Conservation (phyloP, 2,797 vertebrate species). For the Peromyscus eremicus region DNA sequence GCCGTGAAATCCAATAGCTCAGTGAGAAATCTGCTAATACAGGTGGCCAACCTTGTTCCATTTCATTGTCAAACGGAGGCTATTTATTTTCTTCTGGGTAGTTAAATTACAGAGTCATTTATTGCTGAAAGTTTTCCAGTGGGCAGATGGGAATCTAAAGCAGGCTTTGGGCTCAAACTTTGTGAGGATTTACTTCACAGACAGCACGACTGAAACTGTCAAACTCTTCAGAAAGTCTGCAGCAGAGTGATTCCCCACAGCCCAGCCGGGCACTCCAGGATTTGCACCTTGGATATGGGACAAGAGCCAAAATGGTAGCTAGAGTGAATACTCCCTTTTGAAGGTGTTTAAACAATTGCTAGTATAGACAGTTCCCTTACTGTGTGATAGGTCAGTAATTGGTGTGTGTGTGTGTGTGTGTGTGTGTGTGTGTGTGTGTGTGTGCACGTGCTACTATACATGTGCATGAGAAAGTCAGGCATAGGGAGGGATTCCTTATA, state of each 20-base stretch:
- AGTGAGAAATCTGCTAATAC: constrained; percentile 77
- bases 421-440: neutral
- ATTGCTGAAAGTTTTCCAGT: constrained; percentile 68
- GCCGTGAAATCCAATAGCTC: constrained; percentile 69
- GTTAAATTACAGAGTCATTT: constrained; percentile 78
- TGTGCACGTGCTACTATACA: neutral
- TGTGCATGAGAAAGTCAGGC: neutral
- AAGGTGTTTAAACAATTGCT: neutral
- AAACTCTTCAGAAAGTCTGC: neutral
- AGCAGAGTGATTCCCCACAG: neutral
- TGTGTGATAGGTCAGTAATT: neutral
- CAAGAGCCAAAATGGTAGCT: neutral
- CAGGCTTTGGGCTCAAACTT: constrained; percentile 39
- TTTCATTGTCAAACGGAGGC: constrained; percentile 75
- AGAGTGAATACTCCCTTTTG: neutral
- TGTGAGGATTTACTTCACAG: constrained; percentile 7
- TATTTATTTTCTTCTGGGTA: constrained; percentile 78
- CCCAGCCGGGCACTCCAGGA: neutral
- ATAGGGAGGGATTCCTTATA: neutral
- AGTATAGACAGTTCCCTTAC: neutral
- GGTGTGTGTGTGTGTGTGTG: neutral
- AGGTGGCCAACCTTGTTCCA: constrained; percentile 70
- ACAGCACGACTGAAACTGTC: constrained; percentile 6
- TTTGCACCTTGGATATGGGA: neutral
- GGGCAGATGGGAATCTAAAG: constrained; percentile 58